Evolutionary conservation across 1,140 invertebrate species (phyloP).

Genomic region (Maconellicoccus hirsutus): DNA sequence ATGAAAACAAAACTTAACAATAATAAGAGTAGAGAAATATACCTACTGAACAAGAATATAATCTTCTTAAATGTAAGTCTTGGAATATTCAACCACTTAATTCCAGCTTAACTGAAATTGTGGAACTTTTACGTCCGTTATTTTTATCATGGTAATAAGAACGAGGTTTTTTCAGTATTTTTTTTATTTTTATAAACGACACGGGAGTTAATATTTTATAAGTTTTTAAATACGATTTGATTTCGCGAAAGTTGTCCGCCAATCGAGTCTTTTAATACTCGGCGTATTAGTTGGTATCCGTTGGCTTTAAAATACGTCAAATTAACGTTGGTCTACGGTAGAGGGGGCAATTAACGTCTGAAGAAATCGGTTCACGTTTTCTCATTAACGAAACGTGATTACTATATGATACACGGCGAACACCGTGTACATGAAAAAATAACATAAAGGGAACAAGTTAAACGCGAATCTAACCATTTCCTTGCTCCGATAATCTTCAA

Average conservation of each 20-base stretch:
- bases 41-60: conserved; percentile 9
- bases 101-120: conserved; percentile 4
- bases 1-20: conserved; percentile 9
- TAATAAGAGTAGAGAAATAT: conserved; percentile 1
- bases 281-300: no score
- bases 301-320: no score
- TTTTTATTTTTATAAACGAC: background rate
- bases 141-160: conserved; percentile 5
- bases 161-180: background rate
- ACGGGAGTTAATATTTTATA: background rate
- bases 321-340: no score
- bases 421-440: background rate
- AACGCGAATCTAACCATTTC: conserved; percentile 10
- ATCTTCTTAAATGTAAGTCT: conserved; percentile 9
- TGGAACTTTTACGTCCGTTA: conserved; percentile 7
- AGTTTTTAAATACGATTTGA: no score
- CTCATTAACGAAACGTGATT: conserved; percentile 2
- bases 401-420: background rate
- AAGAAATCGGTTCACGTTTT: conserved; percentile 8
- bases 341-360: background rate
- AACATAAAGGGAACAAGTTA: background rate
- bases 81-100: conserved; percentile 9
- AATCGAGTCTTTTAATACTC: no score
- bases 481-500: conserved; percentile 16
- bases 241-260: no score